A percentile compares a stretch with the other conserved stretches of the same genome.
phyloP scores from a whole-genome alignment of 2,113 vertebrate genomes.

The Microtus richardsoni region DNA sequence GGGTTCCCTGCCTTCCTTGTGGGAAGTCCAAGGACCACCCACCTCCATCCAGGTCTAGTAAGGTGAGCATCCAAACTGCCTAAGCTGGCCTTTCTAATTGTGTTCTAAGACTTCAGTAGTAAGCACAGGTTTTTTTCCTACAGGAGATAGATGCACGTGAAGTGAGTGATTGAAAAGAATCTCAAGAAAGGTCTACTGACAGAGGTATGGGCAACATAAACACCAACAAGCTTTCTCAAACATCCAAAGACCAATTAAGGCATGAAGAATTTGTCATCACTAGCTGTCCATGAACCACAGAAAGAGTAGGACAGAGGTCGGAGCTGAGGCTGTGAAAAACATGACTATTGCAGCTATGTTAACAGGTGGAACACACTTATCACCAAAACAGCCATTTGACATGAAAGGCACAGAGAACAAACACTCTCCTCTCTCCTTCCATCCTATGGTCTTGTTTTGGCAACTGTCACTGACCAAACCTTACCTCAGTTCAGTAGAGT shows the following conservation, averaged over 20 bases:
- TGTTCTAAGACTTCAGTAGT: not conserved
- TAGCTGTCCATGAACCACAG: no score
- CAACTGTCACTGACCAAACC: not conserved
- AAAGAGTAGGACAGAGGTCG: not conserved
- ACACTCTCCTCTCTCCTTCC: no score
- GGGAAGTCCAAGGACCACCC: no score
- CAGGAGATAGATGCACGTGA: not conserved
- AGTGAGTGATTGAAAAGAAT: not conserved
- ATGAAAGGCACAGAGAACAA: not conserved
- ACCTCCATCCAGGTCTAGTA: no score
- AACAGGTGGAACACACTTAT: not conserved
- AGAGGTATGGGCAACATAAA: not conserved
- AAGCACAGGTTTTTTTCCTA: not conserved
- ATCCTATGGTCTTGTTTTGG: not conserved
- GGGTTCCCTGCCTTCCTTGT: no score
- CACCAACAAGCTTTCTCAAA: not conserved
- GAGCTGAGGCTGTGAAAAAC: not conserved
- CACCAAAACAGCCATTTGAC: not conserved
- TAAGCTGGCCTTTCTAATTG: not conserved
- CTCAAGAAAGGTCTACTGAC: not conserved
- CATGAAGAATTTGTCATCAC: not conserved
- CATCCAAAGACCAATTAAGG: not conserved
- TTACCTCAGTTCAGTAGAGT: not conserved
- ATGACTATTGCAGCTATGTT: rapidly evolving
- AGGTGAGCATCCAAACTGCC: no score